Percentiles rank a stretch among this genome's conserved stretches.
Conservation (phyloP, 2,113 vertebrate genomes). For the Brachirus orientalis region DNA sequence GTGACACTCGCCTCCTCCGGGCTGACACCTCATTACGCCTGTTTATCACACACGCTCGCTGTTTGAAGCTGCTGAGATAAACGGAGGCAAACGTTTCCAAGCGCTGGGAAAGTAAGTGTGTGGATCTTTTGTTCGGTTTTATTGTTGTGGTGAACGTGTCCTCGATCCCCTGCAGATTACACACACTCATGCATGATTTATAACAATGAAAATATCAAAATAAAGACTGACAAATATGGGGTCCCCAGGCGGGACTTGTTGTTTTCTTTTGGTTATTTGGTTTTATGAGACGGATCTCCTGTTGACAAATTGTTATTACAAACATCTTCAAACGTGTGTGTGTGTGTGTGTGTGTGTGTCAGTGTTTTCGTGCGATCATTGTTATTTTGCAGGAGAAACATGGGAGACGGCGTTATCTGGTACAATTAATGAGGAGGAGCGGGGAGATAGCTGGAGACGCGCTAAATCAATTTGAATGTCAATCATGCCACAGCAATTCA, state of each 20-base stretch:
- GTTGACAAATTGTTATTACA: not conserved
- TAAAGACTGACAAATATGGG: not conserved
- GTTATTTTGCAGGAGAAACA: not conserved
- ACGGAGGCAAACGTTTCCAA: no score
- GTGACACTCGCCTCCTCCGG: constrained; percentile 15
- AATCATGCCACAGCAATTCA: not conserved
- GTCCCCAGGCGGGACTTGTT: not conserved
- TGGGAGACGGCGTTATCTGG: not conserved
- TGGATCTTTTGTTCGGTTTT: no score
- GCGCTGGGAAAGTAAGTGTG: no score
- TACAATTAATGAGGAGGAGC: not conserved
- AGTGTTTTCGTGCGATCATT: not conserved
- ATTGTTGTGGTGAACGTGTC: not conserved
- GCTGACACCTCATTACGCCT: constrained; percentile 36
- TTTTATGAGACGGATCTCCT: not conserved
- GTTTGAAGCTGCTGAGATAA: not conserved
- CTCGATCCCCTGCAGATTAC: not conserved
- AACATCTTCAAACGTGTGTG: not conserved
- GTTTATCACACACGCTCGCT: not conserved
- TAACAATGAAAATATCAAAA: not conserved
- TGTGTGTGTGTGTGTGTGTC: no score
- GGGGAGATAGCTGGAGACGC: not conserved
- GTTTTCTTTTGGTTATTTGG: not conserved
- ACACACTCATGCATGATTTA: not conserved
- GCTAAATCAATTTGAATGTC: not conserved